phyloP scores from a whole-genome alignment of 2,113 vertebrate species.

The Petroica traversi region DNA sequence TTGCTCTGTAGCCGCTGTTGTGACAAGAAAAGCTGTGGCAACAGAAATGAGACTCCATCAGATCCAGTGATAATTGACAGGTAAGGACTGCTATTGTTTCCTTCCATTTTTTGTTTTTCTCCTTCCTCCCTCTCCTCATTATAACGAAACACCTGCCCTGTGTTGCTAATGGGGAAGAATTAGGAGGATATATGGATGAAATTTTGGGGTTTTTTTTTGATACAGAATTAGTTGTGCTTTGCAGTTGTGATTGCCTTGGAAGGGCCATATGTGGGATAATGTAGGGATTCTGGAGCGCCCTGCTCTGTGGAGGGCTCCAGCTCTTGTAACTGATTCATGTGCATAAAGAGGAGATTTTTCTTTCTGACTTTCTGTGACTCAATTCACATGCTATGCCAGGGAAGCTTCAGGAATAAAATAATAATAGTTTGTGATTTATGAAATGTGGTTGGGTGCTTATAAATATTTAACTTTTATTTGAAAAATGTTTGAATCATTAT shows the following conservation, averaged over 20 bases:
- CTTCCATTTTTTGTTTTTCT: constrained; percentile 31
- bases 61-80: constrained; percentile 99
- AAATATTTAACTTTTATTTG: constrained; percentile 88
- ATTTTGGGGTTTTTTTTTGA: constrained; percentile 69
- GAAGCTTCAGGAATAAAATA: constrained; percentile 84
- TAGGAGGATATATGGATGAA: constrained; percentile 59
- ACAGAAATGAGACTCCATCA: constrained; percentile 99
- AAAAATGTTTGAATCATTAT: constrained; percentile 87
- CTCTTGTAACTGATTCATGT: constrained; percentile 75
- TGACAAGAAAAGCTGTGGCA: constrained; percentile 99
- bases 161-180: constrained; percentile 68
- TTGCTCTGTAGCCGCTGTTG: constrained; percentile 93
- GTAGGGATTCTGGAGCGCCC: constrained; percentile 53
- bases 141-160: constrained; percentile 77
- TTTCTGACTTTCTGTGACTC: constrained; percentile 74
- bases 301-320: constrained; percentile 64
- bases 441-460: constrained; percentile 83
- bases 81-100: constrained; percentile 86
- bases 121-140: constrained; percentile 45
- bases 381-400: constrained; percentile 73
- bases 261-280: constrained; percentile 63
- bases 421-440: constrained; percentile 86
- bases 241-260: constrained; percentile 55
- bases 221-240: constrained; percentile 55
- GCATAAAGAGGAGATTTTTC: constrained; percentile 71